Evolutionary conservation across 2,888 invertebrate genomes (phyloP), one percentile per base, ranked within the genome.

Genomic region (Patella caerulea): DNA sequence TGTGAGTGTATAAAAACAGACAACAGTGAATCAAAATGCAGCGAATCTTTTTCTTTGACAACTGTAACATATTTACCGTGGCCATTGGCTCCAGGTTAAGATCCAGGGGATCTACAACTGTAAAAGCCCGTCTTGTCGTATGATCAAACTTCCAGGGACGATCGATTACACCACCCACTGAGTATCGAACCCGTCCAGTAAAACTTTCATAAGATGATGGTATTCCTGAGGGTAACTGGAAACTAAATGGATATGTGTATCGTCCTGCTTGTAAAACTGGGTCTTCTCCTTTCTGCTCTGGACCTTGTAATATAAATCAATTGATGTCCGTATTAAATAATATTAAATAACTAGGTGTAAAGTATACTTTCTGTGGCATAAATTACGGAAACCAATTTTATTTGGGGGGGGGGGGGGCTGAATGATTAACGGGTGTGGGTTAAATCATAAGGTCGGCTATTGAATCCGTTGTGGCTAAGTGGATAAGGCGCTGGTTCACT

Each of bases 141-240:
- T 95, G 95, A 92, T 97, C 96, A 88, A 95, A 95, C 86, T 95
- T 95, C 94, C 96, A 96, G 9, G 96, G 95, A 24, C 95, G 93
- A 88, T 96, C 95, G n/a, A 97, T 92, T 0, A 94, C 94, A 0
- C 95, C 95, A 91, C 95, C 96, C 12, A 96, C 93, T 12, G 94
- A 94, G 88, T 97, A 97, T 34, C 95, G 93, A 55, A 97, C 97
- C 96, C 89, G 92, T 93, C 86, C 94, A 17, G 79, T 78, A 2
- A 29, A 59, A 14, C 86, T 86, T 78, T 89, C 88, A 77, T 83
- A 88, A 11, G 87, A 86, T 9, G 86, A 83, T 4, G 88, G 88
- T 3, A 85, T 70, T 59, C 59, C 76, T 2, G 92, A 92, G 4
- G 95, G 95, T 81, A 95, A 91, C 12, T 94, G 93, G 88, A 95